Conservation (phyloP, 2,113 vertebrate species). For the Muntiacus reevesi region DNA sequence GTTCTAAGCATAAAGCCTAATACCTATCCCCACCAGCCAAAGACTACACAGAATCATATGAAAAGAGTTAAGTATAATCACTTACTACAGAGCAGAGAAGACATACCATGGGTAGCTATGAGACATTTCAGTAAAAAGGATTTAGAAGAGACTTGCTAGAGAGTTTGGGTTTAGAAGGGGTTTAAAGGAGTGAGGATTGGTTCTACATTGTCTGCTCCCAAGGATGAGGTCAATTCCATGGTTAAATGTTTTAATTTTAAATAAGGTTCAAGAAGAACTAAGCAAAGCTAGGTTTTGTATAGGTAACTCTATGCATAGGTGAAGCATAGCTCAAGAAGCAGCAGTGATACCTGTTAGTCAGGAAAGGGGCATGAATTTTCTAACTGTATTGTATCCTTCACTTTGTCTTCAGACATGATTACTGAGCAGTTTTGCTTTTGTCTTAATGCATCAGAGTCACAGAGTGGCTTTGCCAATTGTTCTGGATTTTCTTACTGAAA, state of each 20-base stretch:
- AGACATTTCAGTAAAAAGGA: not conserved
- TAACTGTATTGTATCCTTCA: not conserved
- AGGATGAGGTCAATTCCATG: not conserved
- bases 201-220: not conserved
- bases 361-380: not conserved
- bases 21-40: not conserved
- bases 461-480: not conserved
- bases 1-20: not conserved
- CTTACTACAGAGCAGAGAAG: not conserved
- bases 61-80: not conserved
- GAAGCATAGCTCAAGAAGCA: not conserved
- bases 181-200: not conserved
- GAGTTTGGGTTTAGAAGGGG: not conserved
- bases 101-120: accelerated
- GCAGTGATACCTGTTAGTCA: accelerated
- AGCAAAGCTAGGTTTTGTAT: not conserved
- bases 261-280: not conserved
- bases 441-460: not conserved
- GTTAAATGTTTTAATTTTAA: not conserved
- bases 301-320: not conserved
- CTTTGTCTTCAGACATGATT: not conserved
- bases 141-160: not conserved
- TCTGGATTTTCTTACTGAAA: not conserved
- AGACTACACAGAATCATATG: not conserved
- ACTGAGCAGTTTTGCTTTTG: not conserved